phyloP scores from a whole-genome alignment of 2,888 invertebrate genomes.

The Hylaea fasciaria region DNA sequence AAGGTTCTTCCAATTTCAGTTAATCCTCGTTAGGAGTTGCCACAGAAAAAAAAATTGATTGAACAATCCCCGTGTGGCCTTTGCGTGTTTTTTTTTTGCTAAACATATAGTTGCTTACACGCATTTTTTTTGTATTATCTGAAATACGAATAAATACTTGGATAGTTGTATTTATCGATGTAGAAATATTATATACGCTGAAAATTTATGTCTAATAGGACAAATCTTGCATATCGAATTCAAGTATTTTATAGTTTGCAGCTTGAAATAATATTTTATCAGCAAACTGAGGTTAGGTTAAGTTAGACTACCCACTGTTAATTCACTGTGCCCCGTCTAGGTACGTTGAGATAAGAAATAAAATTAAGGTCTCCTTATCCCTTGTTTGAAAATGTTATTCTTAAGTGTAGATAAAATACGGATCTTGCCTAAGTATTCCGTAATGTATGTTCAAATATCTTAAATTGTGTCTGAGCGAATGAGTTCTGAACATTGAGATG shows the following conservation, averaged over 20 bases:
- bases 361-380: conserved; percentile 27
- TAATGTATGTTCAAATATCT: conserved; percentile 4
- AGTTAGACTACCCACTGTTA: not conserved
- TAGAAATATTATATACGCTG: too few species aligned
- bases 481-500: not conserved
- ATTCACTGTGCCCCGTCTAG: conserved; percentile 14
- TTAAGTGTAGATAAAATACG: conserved; percentile 24
- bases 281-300: too few species aligned
- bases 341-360: conserved; percentile 23
- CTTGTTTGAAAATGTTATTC: conserved; percentile 29
- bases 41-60: conserved; percentile 8
- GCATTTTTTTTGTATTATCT: too few species aligned
- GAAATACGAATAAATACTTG: too few species aligned
- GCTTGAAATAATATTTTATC: too few species aligned
- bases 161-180: too few species aligned
- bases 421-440: conserved; percentile 11
- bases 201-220: too few species aligned
- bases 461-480: not conserved
- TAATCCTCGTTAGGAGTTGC: conserved; percentile 31
- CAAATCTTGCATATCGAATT: too few species aligned
- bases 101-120: too few species aligned
- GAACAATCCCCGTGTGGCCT: not conserved
- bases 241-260: too few species aligned
- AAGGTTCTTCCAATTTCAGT: conserved; percentile 44
- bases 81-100: not conserved